Percentiles rank a stretch among this genome's conserved stretches.
Evolutionary conservation across 2,888 invertebrate species (phyloP).

Genomic region (Catocala nupta): DNA sequence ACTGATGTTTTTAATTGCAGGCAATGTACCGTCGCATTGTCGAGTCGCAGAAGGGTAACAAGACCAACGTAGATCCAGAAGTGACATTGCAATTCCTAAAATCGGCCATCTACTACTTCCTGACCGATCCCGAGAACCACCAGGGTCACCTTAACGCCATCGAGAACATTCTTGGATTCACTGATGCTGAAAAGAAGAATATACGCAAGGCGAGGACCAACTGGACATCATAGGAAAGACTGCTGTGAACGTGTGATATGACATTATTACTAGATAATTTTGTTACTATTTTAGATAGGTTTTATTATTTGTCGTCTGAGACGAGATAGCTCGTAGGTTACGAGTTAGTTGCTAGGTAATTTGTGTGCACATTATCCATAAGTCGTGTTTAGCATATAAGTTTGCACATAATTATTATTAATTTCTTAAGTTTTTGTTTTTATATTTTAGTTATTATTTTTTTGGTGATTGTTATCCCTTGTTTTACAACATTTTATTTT

Average conservation of each 20-base stretch:
- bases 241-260: constrained; percentile 80
- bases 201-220: constrained; percentile 90
- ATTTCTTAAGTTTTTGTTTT: constrained; percentile 35
- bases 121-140: constrained; percentile 95
- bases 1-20: constrained; percentile 79
- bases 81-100: constrained; percentile 96
- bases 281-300: constrained; percentile 59
- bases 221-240: constrained; percentile 68
- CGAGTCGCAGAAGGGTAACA: constrained; percentile 91
- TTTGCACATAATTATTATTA: constrained; percentile 43
- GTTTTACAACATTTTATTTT: constrained; percentile 43
- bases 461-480: constrained; percentile 62
- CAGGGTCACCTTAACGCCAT: constrained; percentile 96
- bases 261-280: constrained; percentile 68
- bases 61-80: constrained; percentile 94
- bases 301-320: constrained; percentile 64
- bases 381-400: constrained; percentile 26
- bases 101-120: constrained; percentile 97
- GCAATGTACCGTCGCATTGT: constrained; percentile 95
- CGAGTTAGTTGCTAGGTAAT: constrained; percentile 34
- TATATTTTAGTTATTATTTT: constrained; percentile 13
- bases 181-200: constrained; percentile 92
- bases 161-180: constrained; percentile 96
- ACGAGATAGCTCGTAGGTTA: constrained; percentile 51
- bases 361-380: constrained; percentile 58